These are phyloP conservation scores for Schlechtendalia chinensis DNA, from an alignment of 1,140 invertebrate genomes.

Conservation along the genomic window DNA sequence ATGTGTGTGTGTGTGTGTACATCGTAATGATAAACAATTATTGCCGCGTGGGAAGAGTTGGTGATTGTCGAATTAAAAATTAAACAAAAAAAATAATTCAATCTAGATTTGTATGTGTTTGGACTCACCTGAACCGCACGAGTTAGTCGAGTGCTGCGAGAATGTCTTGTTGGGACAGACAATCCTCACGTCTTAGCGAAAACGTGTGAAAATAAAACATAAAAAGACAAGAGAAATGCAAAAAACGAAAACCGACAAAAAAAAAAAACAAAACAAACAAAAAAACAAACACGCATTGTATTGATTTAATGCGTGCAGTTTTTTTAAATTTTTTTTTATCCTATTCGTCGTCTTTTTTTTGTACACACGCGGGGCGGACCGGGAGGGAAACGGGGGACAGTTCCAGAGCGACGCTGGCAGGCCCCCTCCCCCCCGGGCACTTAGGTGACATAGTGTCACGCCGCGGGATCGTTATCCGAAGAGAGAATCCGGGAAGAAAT, in stretches of 20 bases:
- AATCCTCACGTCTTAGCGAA: constrained; percentile 65
- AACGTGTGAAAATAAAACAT: constrained; percentile 39
- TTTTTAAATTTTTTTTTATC: not conserved
- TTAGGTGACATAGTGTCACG: too few species aligned
- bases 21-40: not conserved
- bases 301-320: constrained; percentile 1
- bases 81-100: not conserved
- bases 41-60: not conserved
- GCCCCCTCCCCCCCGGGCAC: too few species aligned
- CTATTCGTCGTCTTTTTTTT: too few species aligned
- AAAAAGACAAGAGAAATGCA: constrained; percentile 34
- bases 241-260: constrained; percentile 33
- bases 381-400: too few species aligned
- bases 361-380: too few species aligned
- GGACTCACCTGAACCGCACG: constrained; percentile 67
- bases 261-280: not conserved
- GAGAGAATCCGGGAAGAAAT: too few species aligned
- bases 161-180: constrained; percentile 70
- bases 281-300: constrained; percentile 4
- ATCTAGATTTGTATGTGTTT: constrained; percentile 39
- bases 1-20: not conserved
- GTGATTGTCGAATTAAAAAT: not conserved
- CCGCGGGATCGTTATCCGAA: too few species aligned
- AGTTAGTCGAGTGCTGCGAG: constrained; percentile 68
- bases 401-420: too few species aligned